phyloP scores from a whole-genome alignment of 2,888 invertebrate species.

The Tetropium fuscum region DNA sequence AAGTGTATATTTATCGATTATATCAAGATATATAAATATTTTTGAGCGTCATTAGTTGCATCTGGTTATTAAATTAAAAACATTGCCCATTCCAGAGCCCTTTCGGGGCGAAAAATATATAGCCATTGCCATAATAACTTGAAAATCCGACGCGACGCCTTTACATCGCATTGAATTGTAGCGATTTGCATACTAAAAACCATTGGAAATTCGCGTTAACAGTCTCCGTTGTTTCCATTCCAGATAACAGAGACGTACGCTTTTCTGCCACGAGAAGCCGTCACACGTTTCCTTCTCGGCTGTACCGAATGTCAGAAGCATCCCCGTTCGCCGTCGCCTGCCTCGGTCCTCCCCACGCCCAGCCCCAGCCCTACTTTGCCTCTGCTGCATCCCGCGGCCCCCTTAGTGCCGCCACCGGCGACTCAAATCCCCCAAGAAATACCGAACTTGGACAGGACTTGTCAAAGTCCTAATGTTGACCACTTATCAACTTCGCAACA shows the following conservation, averaged over 20 bases:
- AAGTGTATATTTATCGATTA: too few relatives aligned
- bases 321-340: conserved; percentile 75
- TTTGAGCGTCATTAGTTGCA: too few relatives aligned
- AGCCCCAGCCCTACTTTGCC: conserved; percentile 60
- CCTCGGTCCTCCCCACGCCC: conserved; percentile 65
- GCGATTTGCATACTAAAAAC: conserved; percentile 5
- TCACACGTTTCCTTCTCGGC: conserved; percentile 94
- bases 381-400: conserved; percentile 41
- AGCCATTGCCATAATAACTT: neutral
- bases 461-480: conserved; percentile 18
- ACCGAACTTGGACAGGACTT: conserved; percentile 15
- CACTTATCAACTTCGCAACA: conserved; percentile 6
- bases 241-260: conserved; percentile 98
- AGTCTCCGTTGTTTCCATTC: conserved; percentile 54
- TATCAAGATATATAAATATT: too few relatives aligned
- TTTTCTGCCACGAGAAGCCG: conserved; percentile 95
- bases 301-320: conserved; percentile 93
- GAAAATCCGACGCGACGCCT: neutral
- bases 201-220: conserved; percentile 19
- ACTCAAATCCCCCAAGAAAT: conserved; percentile 26
- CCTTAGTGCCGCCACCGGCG: conserved; percentile 40
- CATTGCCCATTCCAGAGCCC: too few relatives aligned
- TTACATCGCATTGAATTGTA: neutral
- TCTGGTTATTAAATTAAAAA: too few relatives aligned
- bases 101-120: too few relatives aligned